A percentile compares a stretch with the other conserved stretches of the same genome.
Conservation (phyloP, 2,113 vertebrate species). For the Papio anubis region DNA sequence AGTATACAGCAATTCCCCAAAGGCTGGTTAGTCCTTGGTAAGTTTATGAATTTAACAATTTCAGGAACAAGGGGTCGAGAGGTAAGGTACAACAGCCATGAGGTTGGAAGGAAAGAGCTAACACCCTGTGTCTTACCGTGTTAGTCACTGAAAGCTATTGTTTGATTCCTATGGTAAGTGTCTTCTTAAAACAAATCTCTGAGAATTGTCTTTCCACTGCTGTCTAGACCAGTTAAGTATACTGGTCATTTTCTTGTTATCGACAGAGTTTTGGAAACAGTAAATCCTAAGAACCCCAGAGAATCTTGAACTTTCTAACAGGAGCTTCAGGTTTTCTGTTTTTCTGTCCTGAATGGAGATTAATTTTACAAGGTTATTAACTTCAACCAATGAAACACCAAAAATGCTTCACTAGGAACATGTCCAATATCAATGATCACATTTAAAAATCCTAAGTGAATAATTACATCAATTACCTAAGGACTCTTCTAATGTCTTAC, state of each 20-base stretch:
- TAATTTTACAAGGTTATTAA: conserved; percentile 2
- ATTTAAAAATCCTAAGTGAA: conserved; percentile 41
- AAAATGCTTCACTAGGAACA: neutral
- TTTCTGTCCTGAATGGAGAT: neutral
- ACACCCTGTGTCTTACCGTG: neutral
- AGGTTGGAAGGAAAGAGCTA: neutral
- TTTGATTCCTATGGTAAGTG: neutral
- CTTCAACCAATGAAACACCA: neutral
- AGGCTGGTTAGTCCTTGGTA: neutral
- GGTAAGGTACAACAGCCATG: neutral
- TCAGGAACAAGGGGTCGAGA: conserved; percentile 39
- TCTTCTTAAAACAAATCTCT: neutral
- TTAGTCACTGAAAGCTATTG: conserved; percentile 2
- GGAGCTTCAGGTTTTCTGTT: neutral
- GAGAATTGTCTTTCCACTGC: neutral
- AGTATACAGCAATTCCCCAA: neutral
- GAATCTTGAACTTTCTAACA: conserved; percentile 9
- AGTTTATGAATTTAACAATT: neutral
- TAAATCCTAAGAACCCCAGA: neutral
- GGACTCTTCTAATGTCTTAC: neutral
- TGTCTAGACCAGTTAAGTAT: neutral
- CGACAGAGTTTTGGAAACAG: neutral
- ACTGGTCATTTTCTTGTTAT: neutral
- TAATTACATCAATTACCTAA: neutral
- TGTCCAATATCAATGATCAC: neutral